Evolutionary conservation across 2,888 invertebrate genomes (phyloP).

Genomic region (Gonocerus acuteangulatus): DNA sequence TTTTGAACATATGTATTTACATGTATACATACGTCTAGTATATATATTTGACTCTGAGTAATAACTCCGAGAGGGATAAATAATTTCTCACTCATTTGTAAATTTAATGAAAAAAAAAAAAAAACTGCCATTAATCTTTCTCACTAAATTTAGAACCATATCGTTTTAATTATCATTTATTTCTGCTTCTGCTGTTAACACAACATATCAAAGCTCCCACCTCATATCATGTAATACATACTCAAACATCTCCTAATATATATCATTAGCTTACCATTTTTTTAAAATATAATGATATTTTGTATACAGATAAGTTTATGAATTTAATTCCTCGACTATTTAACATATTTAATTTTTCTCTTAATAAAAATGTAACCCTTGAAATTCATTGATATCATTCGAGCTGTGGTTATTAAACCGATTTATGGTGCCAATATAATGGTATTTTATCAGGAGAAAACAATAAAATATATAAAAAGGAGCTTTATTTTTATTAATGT

Average conservation of each 20-base stretch:
- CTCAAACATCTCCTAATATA: neutral
- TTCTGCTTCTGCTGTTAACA: conserved; percentile 3
- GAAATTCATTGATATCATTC: conserved; percentile 5
- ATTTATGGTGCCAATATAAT: conserved; percentile 23
- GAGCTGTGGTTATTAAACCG: conserved; percentile 22
- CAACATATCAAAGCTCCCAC: conserved; percentile 16
- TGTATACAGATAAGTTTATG: neutral
- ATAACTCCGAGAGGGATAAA: neutral
- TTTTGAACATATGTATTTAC: conserved; percentile 22
- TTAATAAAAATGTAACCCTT: neutral
- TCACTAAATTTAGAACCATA: conserved; percentile 12
- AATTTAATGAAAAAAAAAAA: conserved; percentile 8
- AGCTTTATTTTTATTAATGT: conserved; percentile 23
- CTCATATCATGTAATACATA: conserved; percentile 20
- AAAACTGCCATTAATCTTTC: conserved; percentile 26
- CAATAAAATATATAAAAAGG: conserved; percentile 9
- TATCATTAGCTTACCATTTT: conserved; percentile 2
- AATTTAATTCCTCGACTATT: neutral
- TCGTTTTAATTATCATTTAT: neutral
- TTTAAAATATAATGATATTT: conserved; percentile 3
- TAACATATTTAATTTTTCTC: neutral
- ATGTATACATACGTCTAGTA: conserved; percentile 11
- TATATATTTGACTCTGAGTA: neutral
- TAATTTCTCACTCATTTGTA: conserved; percentile 8
- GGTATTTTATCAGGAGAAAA: conserved; percentile 19